Percentiles rank a stretch among this genome's conserved stretches.
Conservation (phyloP, 2,888 invertebrate species). For the Phorcus lineatus region DNA sequence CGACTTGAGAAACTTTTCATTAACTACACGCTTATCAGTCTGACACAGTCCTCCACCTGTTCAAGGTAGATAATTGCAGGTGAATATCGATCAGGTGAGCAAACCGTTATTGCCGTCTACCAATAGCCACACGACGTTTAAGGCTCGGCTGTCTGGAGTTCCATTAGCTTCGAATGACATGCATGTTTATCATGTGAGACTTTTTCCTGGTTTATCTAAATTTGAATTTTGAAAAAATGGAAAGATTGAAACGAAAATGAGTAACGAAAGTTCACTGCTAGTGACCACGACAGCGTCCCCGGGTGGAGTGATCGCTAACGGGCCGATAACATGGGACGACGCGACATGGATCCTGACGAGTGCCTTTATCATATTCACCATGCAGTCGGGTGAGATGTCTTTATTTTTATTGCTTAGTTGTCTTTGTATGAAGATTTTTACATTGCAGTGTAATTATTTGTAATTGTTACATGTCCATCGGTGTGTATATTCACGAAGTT, state of each 20-base stretch:
- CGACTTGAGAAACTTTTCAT: too few relatives aligned
- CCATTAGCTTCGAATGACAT: neutral
- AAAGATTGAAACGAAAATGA: neutral
- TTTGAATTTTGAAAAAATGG: too few relatives aligned
- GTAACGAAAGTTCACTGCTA: neutral
- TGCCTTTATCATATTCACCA: constrained; percentile 91
- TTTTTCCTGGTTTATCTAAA: too few relatives aligned
- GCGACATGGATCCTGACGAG: constrained; percentile 92
- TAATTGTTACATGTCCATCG: too few relatives aligned
- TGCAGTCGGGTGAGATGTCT: constrained; percentile 86
- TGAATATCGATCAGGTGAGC: too few relatives aligned
- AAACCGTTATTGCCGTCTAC: neutral
- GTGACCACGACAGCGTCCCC: neutral
- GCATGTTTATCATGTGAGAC: neutral
- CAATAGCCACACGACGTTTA: neutral
- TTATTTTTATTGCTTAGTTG: neutral
- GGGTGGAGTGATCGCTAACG: constrained; percentile 11
- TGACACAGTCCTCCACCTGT: too few relatives aligned
- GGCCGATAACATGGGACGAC: constrained; percentile 80
- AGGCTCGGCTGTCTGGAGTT: neutral
- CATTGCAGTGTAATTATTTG: too few relatives aligned
- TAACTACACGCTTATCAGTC: too few relatives aligned
- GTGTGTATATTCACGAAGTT: too few relatives aligned
- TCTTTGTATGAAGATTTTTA: neutral
- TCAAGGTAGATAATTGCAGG: too few relatives aligned